Evolutionary conservation across 2,888 invertebrate species (phyloP).

Genomic region (Troglohyphantes excavatus): DNA sequence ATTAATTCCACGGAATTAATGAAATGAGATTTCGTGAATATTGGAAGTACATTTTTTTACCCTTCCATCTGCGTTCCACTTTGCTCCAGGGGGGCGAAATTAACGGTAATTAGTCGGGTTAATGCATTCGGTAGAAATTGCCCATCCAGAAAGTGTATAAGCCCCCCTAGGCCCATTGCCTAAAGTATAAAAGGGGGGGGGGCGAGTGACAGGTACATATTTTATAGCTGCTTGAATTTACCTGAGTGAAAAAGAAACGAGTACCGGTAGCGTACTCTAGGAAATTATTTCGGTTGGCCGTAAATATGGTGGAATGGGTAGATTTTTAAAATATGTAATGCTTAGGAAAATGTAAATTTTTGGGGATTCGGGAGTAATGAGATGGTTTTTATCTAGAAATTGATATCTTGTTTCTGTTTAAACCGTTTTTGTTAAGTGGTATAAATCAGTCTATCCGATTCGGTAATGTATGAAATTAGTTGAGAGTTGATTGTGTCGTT

Average conservation of each 20-base stretch:
- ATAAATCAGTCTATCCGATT: too few species aligned
- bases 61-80: not conserved
- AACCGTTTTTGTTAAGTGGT: too few species aligned
- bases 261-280: not conserved
- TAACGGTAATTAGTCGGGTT: constrained; percentile 46
- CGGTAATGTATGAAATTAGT: too few species aligned
- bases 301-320: not conserved
- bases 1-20: constrained; percentile 53
- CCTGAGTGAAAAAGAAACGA: not conserved
- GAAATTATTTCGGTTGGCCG: not conserved
- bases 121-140: constrained; percentile 48
- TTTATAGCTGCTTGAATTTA: constrained; percentile 21
- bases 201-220: constrained; percentile 31
- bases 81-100: constrained; percentile 10
- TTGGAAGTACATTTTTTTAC: constrained; percentile 3
- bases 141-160: constrained; percentile 34
- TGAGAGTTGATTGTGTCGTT: too few species aligned
- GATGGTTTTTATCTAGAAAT: not conserved
- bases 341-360: not conserved
- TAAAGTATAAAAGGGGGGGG: constrained; percentile 8
- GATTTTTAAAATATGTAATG: constrained; percentile 5
- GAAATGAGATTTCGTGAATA: constrained; percentile 57
- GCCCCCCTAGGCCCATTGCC: constrained; percentile 25
- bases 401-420: too few species aligned
- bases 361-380: not conserved